A percentile compares a stretch with the other conserved stretches of the same genome.
Conservation (phyloP, 2,888 invertebrate species). For the Aethes cnicana region DNA sequence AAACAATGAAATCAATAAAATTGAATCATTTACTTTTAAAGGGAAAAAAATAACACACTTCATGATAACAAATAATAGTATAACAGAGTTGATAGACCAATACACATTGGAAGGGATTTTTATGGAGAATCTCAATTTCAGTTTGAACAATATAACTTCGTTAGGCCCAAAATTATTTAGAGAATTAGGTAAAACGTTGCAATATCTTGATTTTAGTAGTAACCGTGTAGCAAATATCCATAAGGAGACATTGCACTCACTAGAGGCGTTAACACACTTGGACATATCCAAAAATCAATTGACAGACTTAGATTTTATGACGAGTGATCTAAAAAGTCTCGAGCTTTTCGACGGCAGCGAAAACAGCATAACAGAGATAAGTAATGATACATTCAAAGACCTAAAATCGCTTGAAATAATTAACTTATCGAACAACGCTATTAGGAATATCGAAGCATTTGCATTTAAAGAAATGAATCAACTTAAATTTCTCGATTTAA, state of each 20-base stretch:
- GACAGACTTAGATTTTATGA: constrained; percentile 4
- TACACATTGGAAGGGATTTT: constrained; percentile 4
- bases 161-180: constrained; percentile 10
- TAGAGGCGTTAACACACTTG: constrained; percentile 2
- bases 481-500: constrained; percentile 28
- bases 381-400: not conserved
- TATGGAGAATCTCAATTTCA: constrained; percentile 5
- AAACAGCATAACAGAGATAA: constrained; percentile 4
- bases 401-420: not conserved
- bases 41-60: constrained; percentile 1
- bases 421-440: constrained; percentile 15
- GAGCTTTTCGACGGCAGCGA: not conserved
- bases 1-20: constrained; percentile 17
- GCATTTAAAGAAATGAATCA: constrained; percentile 29
- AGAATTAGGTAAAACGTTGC: not conserved
- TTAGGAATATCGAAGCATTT: constrained; percentile 20
- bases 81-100: constrained; percentile 9
- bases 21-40: constrained; percentile 6
- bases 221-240: constrained; percentile 9
- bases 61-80: constrained; percentile 6
- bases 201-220: constrained; percentile 13
- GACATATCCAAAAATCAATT: constrained; percentile 25
- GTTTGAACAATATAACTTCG: constrained; percentile 5
- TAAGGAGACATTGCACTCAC: constrained; percentile 1
- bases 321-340: constrained; percentile 3